Evolutionary conservation across 2,113 vertebrate species (phyloP).

Genomic region (Campylorhamphus procurvoides): DNA sequence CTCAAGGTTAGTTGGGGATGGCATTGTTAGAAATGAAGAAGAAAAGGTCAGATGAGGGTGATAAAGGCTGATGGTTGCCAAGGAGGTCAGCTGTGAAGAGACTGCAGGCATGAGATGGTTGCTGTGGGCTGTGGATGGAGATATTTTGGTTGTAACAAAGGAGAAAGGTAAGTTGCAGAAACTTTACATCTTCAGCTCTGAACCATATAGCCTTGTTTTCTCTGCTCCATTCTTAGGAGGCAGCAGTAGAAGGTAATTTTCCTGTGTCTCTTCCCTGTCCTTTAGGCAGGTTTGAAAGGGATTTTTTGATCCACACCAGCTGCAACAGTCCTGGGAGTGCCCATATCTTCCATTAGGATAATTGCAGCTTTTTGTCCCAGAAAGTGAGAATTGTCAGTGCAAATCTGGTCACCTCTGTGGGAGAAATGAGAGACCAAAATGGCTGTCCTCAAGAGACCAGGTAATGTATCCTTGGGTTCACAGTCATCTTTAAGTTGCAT

Average conservation of each 20-base stretch:
- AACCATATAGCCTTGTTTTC: not conserved
- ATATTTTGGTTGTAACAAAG: not conserved
- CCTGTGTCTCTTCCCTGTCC: not conserved
- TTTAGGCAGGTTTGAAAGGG: not conserved
- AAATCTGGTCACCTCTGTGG: not conserved
- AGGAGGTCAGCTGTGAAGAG: not conserved
- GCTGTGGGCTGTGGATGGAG: not conserved
- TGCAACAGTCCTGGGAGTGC: not conserved
- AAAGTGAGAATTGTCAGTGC: not conserved
- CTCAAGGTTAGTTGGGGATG: not conserved
- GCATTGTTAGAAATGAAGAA: not conserved
- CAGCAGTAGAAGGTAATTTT: not conserved
- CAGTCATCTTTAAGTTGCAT: not conserved
- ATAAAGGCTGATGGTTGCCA: not conserved
- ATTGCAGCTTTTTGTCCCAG: not conserved
- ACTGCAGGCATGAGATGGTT: rapidly evolving
- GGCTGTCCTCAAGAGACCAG: not conserved
- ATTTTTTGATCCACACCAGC: not conserved
- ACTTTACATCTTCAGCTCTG: not conserved
- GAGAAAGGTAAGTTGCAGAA: not conserved
- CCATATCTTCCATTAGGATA: not conserved
- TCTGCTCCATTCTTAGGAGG: not conserved
- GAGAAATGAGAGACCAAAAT: not conserved
- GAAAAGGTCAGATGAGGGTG: not conserved
- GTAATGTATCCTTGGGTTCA: not conserved